A percentile compares a stretch with the other conserved stretches of the same genome.
phyloP scores from a whole-genome alignment of 2,797 vertebrate genomes.

The Onychomys arenicola region DNA sequence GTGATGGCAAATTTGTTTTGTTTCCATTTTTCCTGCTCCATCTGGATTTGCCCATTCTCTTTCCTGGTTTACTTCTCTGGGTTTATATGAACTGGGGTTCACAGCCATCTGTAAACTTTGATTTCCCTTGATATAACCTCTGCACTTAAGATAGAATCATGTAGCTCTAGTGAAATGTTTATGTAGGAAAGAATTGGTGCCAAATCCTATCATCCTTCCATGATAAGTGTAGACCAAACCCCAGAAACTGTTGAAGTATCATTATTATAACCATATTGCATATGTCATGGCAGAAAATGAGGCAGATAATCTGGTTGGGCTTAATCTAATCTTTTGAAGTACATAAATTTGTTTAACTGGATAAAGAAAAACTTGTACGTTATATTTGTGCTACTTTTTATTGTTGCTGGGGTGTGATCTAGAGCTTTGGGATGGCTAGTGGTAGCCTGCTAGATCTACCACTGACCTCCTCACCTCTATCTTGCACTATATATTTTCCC shows the following conservation, averaged over 20 bases:
- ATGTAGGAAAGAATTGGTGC: not conserved
- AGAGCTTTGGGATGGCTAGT: no score
- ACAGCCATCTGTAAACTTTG: not conserved
- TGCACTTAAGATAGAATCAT: not conserved
- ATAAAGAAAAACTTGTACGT: not conserved
- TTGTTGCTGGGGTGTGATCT: not conserved
- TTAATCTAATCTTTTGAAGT: not conserved
- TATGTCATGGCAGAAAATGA: not conserved
- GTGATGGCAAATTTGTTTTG: not conserved
- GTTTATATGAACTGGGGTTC: not conserved
- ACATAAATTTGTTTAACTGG: not conserved
- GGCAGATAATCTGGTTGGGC: not conserved
- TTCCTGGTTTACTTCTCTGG: not conserved
- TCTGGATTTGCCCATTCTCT: not conserved
- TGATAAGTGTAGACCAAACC: not conserved
- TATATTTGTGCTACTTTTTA: not conserved
- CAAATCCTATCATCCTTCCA: not conserved
- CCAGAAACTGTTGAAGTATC: no score
- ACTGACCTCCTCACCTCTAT: not conserved
- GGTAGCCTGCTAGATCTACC: not conserved
- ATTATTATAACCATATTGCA: no score
- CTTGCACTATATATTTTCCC: not conserved
- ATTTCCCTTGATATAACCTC: not conserved
- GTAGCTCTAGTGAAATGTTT: not conserved
- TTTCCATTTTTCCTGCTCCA: not conserved